Conservation (phyloP, 2,797 vertebrate species). For the Gastrophryne carolinensis region DNA sequence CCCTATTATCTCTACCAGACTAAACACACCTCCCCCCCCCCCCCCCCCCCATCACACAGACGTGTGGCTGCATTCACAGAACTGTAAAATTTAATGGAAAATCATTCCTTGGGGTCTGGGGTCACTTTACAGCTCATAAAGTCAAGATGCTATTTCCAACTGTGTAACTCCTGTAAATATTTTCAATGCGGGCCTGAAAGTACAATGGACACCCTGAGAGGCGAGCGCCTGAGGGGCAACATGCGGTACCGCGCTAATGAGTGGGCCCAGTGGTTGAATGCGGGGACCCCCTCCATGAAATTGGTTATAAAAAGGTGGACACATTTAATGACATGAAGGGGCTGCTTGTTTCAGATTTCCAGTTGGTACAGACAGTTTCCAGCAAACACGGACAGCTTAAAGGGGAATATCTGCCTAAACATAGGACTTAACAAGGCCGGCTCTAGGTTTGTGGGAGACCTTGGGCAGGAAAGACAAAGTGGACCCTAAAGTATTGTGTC, state of each 20-base stretch:
- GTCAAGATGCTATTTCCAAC: background rate
- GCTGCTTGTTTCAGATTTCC: background rate
- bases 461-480: no score
- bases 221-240: background rate
- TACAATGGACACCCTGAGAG: background rate
- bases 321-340: conserved; percentile 10
- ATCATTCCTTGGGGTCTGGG: background rate
- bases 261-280: background rate
- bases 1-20: no score
- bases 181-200: background rate
- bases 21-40: background rate
- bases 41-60: background rate
- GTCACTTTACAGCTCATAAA: background rate
- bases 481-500: no score
- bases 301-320: conserved; percentile 23
- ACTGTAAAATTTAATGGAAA: conserved; percentile 9
- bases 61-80: background rate
- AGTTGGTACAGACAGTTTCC: background rate
- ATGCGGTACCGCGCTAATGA: conserved; percentile 37
- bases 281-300: background rate
- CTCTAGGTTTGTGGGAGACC: no score
- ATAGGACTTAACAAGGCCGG: no score
- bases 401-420: no score
- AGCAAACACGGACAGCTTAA: background rate
- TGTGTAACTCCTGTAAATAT: background rate